These are phyloP conservation scores for Tragulus kanchil DNA, from an alignment of 2,113 vertebrate species.

Conservation along the genomic window DNA sequence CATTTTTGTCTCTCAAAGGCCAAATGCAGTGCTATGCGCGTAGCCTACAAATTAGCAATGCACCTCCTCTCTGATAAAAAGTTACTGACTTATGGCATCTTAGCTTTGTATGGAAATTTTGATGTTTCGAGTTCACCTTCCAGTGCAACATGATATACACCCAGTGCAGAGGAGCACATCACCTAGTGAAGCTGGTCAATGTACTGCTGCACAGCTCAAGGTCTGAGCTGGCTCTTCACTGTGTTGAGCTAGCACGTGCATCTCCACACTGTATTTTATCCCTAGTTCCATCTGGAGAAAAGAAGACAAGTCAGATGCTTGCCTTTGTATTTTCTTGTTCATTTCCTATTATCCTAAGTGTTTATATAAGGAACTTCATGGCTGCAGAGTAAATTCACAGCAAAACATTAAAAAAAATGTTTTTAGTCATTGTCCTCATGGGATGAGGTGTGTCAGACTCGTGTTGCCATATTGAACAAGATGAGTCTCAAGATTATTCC, in stretches of 20 bases:
- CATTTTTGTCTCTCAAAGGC: neutral
- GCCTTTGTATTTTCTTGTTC: slow-evolving; percentile 16
- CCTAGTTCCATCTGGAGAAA: slow-evolving; percentile 36
- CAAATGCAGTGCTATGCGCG: neutral
- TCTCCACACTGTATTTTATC: neutral
- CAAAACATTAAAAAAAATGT: neutral
- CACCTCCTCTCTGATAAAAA: slow-evolving; percentile 38
- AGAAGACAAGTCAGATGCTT: neutral
- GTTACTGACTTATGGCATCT: neutral
- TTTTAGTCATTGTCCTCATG: neutral
- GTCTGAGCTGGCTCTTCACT: neutral
- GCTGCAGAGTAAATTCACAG: slow-evolving; percentile 21
- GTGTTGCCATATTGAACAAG: slow-evolving; percentile 6
- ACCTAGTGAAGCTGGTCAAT: neutral
- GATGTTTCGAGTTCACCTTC: neutral
- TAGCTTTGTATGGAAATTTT: neutral
- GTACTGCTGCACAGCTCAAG: neutral
- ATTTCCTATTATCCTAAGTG: slow-evolving; percentile 9
- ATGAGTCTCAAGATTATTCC: slow-evolving; percentile 31
- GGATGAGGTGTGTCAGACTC: neutral
- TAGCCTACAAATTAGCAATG: neutral
- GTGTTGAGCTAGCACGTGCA: neutral
- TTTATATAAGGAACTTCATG: neutral
- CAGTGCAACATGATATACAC: neutral
- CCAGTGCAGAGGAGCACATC: neutral